A percentile compares a stretch with the other conserved stretches of the same genome.
Evolutionary conservation across 2,888 invertebrate genomes (phyloP).

Genomic region (Scelioninae gen. 2): DNA sequence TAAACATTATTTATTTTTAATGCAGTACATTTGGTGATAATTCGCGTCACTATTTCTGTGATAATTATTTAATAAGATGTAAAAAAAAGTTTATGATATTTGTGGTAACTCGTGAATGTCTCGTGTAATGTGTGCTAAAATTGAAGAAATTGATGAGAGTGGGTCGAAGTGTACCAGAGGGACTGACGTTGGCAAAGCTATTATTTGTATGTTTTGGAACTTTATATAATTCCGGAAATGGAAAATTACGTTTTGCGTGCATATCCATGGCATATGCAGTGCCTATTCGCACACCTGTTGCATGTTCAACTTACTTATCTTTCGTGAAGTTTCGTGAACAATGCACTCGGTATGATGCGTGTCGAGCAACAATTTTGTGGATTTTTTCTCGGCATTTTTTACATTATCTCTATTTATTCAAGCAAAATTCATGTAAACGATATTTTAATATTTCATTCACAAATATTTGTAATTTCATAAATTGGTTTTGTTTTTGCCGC

Average conservation of each 20-base stretch:
- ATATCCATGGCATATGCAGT: constrained; percentile 40
- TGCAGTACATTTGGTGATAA: no score
- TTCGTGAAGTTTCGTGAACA: constrained; percentile 24
- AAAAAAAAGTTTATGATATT: no score
- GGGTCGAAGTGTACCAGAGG: constrained; percentile 18
- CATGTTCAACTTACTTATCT: constrained; percentile 29
- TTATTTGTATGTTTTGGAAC: constrained; percentile 47
- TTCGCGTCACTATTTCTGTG: no score
- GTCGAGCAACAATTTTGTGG: background rate
- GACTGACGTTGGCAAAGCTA: constrained; percentile 19
- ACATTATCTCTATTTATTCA: background rate
- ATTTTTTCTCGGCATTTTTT: no score
- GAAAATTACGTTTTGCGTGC: constrained; percentile 53
- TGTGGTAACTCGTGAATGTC: no score
- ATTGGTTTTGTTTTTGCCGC: no score
- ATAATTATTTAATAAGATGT: no score
- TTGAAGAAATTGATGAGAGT: constrained; percentile 24
- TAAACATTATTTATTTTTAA: no score
- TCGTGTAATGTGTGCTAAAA: background rate
- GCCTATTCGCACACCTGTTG: constrained; percentile 50
- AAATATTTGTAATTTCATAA: no score
- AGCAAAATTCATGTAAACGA: background rate
- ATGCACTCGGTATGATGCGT: constrained; percentile 12
- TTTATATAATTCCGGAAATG: constrained; percentile 53
- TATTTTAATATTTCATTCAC: no score